Evolutionary conservation across 1,140 invertebrate genomes (phyloP).

Genomic region (Cydia pomonella): DNA sequence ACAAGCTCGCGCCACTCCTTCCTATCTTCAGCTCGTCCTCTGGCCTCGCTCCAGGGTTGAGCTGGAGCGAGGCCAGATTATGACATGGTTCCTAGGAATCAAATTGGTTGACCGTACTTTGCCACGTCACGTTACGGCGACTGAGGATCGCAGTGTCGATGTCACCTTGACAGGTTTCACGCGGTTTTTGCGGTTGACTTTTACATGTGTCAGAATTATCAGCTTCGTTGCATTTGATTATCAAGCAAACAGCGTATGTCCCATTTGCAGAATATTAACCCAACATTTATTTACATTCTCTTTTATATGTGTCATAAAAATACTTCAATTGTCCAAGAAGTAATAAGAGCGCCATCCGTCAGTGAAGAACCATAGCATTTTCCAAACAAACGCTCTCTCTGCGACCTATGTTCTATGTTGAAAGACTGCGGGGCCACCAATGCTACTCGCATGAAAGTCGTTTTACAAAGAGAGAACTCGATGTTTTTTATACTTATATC

Average conservation of each 20-base stretch:
- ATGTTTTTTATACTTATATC: neutral
- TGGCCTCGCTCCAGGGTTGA: no score
- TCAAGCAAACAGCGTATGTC: neutral
- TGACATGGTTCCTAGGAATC: no score
- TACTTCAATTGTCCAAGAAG: neutral
- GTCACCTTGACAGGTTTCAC: neutral
- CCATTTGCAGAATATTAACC: no score
- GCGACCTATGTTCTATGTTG: neutral
- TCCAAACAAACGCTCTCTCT: neutral
- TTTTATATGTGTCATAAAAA: neutral
- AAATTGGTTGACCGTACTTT: no score
- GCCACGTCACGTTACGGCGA: neutral
- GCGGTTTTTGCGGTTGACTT: neutral
- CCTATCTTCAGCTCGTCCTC: no score
- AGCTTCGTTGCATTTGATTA: neutral
- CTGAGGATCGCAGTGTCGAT: neutral
- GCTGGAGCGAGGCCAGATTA: no score
- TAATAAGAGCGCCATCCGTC: neutral
- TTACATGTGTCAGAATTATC: conserved; percentile 2
- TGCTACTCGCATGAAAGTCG: neutral
- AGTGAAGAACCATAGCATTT: neutral
- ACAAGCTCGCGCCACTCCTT: no score
- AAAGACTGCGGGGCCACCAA: neutral
- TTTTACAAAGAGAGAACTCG: neutral
- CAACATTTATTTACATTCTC: no score